Percentiles rank a stretch among this genome's conserved stretches.
phyloP scores from a whole-genome alignment of 37 sponge, comb jelly and placozoan genomes.

The Haliclona indistincta region DNA sequence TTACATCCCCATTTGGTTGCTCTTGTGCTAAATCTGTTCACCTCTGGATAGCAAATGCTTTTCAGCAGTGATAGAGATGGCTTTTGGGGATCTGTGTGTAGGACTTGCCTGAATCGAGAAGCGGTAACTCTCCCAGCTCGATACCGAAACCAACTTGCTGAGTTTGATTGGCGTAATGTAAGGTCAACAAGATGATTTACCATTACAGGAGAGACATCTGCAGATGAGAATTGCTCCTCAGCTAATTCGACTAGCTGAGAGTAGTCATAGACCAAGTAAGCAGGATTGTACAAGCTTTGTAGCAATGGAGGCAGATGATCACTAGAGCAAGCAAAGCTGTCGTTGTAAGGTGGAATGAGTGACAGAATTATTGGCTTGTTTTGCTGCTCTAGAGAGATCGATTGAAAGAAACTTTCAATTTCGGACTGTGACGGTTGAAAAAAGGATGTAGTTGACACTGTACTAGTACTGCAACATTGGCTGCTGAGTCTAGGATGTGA shows the following conservation, averaged over 20 bases:
- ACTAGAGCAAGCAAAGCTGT: not conserved
- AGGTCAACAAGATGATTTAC: not conserved
- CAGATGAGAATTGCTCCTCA: not conserved
- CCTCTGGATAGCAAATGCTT: slow-evolving; percentile 37
- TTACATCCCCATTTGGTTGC: slow-evolving; percentile 33
- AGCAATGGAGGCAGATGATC: slow-evolving; percentile 20
- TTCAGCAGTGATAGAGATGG: slow-evolving; percentile 27
- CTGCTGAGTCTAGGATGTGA: not conserved
- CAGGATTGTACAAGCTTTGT: slow-evolving; percentile 21
- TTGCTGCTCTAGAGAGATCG: not conserved
- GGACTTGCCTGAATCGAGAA: slow-evolving; percentile 22
- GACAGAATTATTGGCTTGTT: slow-evolving; percentile 20
- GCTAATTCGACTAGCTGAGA: slow-evolving; percentile 13
- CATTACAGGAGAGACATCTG: slow-evolving; percentile 13
- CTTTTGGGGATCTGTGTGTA: slow-evolving; percentile 18
- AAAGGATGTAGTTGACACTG: too few relatives aligned
- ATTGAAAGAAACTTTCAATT: not conserved
- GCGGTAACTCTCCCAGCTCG: slow-evolving; percentile 44
- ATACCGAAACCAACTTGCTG: slow-evolving; percentile 23
- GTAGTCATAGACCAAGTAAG: not conserved
- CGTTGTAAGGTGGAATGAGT: slow-evolving; percentile 23
- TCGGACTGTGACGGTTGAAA: not conserved
- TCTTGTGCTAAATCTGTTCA: slow-evolving; percentile 4
- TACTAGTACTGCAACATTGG: not conserved
- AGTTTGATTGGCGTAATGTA: slow-evolving; percentile 26